Conservation (phyloP, 2,888 invertebrate species). For the Morinoia aosen region DNA sequence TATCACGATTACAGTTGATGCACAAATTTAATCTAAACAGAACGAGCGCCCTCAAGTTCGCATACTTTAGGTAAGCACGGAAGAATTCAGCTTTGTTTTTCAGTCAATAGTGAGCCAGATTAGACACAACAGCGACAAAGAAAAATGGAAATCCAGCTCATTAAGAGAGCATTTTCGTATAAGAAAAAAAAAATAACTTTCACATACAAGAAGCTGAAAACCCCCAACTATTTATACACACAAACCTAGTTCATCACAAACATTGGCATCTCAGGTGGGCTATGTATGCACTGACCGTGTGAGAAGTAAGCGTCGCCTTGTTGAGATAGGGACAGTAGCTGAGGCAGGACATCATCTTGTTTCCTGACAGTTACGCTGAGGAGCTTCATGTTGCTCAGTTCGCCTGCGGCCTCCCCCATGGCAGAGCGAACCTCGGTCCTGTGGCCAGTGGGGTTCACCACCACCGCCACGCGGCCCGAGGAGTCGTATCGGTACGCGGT, state of each 20-base stretch:
- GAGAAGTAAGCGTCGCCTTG: constrained; percentile 58
- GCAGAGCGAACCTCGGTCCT: constrained; percentile 84
- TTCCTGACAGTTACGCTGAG: constrained; percentile 63
- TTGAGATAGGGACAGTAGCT: constrained; percentile 61
- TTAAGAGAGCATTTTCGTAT: too few species aligned
- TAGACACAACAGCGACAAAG: too few species aligned
- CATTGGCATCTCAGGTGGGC: not conserved
- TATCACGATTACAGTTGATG: not conserved
- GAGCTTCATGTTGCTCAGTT: not conserved
- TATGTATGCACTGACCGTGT: constrained; percentile 56
- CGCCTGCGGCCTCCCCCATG: constrained; percentile 71
- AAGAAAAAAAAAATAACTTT: too few species aligned
- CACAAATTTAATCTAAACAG: not conserved
- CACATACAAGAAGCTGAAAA: too few species aligned
- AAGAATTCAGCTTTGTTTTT: too few species aligned
- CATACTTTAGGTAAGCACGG: too few species aligned
- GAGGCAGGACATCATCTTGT: constrained; percentile 50
- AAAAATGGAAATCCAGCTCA: too few species aligned
- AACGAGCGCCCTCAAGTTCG: not conserved
- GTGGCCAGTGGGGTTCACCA: constrained; percentile 92
- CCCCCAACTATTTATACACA: too few species aligned
- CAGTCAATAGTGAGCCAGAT: too few species aligned
- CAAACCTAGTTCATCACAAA: too few species aligned
- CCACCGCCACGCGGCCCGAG: constrained; percentile 87
- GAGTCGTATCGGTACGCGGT: constrained; percentile 89